Evolutionary conservation across 1,140 invertebrate genomes (phyloP), one percentile per base, ranked within the genome.

Genomic region (Pseudomyrmex sp.): DNA sequence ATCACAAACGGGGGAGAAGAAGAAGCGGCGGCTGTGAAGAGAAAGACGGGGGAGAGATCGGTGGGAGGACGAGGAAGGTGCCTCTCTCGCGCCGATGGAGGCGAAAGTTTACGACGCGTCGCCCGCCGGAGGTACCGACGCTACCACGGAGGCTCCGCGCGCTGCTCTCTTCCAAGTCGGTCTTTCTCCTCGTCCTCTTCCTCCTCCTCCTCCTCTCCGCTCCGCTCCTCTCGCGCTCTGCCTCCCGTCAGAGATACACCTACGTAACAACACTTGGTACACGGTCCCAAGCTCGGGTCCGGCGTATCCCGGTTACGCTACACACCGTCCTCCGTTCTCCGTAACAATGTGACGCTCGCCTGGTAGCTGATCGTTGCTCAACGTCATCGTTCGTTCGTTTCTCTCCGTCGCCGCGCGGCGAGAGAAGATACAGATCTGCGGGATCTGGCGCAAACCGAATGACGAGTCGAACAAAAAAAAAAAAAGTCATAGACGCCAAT

Each of bases 31-130:
- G 35, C 7, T 35, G 5, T 35, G 35, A 26, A 26, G 35, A 35
- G 35, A 35, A 35, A 0, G 35, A 35, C 35, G 35, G 35, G 26
- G 35, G 35, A 18, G 35, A 35, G 35, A 35, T 35, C 35, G 79
- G 73, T 59, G 76, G 72, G 66, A 70, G 72, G 66, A 70, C 62
- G 66, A 90, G 85, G 90, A 89, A 92, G 89, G 91, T 90, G 89
- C 82, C 82, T 86, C 87, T 93, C 89, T 93, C 89, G 79, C 89
- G 79, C 90, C 91, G 90, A 93, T 93, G 93, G 91, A 93, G 90
- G 91, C 91, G 91, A 93, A 93, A 92, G 91, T 93, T 93, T 93
- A 93, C 92, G 93, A 92, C 92, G 92, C 93, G 91, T 92, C 92
- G 91, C 85, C 87, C 89, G 87, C 85, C 91, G 89, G 90, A 93